A percentile compares a stretch with the other conserved stretches of the same genome.
Evolutionary conservation across 1,140 invertebrate species (phyloP).

Genomic region (Polypedilum pembai): DNA sequence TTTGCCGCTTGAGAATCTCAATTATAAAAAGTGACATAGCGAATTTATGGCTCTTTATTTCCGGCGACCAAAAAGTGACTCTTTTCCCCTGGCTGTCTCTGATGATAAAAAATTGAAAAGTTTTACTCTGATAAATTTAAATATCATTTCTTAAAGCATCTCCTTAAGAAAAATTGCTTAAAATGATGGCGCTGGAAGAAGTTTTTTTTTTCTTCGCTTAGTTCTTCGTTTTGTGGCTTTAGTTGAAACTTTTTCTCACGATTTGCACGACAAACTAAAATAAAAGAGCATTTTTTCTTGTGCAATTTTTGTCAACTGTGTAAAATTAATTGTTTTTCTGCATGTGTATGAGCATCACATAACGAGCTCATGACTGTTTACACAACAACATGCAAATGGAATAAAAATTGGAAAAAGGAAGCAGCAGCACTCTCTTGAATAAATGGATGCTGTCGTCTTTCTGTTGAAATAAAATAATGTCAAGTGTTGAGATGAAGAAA

Average conservation of each 20-base stretch:
- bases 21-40: constrained; percentile 25
- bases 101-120: background rate
- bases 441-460: constrained; percentile 11
- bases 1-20: constrained; percentile 23
- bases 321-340: background rate
- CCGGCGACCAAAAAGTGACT: background rate
- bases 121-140: constrained; percentile 9
- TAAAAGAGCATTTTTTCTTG: background rate
- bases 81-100: background rate
- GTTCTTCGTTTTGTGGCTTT: background rate
- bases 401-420: background rate
- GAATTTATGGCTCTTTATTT: constrained; percentile 22
- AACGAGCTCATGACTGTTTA: constrained; percentile 12
- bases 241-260: background rate
- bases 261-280: background rate
- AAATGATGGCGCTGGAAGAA: background rate
- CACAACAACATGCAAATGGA: background rate
- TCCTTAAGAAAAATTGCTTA: background rate
- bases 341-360: background rate
- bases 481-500: too few relatives aligned
- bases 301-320: background rate
- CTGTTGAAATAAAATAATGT: background rate
- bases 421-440: background rate
- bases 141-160: constrained; percentile 6
- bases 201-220: background rate